These are phyloP conservation scores for Phrynocephalus versicolor DNA, from an alignment of 2,113 vertebrate species.

Conservation along the genomic window DNA sequence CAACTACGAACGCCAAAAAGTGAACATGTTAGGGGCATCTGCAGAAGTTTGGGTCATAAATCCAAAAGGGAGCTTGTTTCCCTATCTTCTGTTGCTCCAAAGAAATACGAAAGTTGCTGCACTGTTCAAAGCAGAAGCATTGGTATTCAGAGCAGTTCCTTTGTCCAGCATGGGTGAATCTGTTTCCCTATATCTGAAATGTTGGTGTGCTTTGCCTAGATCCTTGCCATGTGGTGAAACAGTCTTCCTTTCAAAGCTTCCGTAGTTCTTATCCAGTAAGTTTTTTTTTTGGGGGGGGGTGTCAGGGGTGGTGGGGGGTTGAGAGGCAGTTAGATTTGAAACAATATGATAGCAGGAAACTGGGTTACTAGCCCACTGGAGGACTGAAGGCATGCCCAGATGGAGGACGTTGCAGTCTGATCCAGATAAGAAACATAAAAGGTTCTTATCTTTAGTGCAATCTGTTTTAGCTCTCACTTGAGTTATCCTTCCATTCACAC, in stretches of 20 bases:
- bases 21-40: neutral
- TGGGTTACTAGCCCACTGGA: neutral
- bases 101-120: slow-evolving; percentile 15
- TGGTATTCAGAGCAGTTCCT: slow-evolving; percentile 2
- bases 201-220: slow-evolving; percentile 21
- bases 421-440: no score
- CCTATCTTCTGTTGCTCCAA: accelerated
- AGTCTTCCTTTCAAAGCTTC: neutral
- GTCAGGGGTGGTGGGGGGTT: no score
- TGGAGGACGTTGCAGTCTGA: no score
- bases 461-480: no score
- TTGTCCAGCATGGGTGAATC: neutral
- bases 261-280: slow-evolving; percentile 27
- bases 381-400: neutral
- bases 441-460: no score
- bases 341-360: neutral
- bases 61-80: neutral
- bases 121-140: slow-evolving; percentile 22
- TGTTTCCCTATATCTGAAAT: slow-evolving; percentile 21
- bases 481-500: no score
- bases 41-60: slow-evolving; percentile 29
- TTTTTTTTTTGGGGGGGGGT: neutral
- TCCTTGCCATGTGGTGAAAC: slow-evolving; percentile 35
- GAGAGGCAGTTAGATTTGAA: neutral
- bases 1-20: no score